phyloP scores from a whole-genome alignment of 2,113 vertebrate species.

The Recurvirostra avosetta region DNA sequence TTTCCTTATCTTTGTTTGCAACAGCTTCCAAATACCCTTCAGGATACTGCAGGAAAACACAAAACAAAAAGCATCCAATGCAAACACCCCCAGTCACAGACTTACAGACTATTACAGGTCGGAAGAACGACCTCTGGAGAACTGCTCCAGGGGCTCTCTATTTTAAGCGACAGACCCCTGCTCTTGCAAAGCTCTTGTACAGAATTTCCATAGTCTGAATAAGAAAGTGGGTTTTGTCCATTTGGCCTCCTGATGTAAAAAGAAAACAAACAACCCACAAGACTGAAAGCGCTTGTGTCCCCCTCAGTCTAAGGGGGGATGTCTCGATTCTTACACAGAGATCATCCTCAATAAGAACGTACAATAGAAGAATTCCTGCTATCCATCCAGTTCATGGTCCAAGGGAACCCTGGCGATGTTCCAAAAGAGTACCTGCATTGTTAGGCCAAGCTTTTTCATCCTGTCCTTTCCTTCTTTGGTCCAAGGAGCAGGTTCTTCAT shows the following conservation, averaged over 20 bases:
- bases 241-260: not conserved
- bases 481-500: constrained; percentile 93
- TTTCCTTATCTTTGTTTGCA: constrained; percentile 87
- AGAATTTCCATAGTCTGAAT: too few relatives aligned
- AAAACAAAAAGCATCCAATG: not conserved
- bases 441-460: constrained; percentile 89
- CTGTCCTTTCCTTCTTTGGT: constrained; percentile 93
- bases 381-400: not conserved
- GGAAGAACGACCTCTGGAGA: not conserved
- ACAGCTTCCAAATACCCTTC: constrained; percentile 91
- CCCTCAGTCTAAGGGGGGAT: rapidly evolving
- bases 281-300: not conserved
- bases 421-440: constrained; percentile 83
- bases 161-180: not conserved
- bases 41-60: constrained; percentile 82
- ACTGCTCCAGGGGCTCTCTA: not conserved
- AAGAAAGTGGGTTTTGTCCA: not conserved
- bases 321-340: not conserved
- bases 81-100: not conserved
- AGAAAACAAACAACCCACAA: not conserved
- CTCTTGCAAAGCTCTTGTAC: not conserved
- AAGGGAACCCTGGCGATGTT: not conserved
- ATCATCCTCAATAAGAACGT: rapidly evolving
- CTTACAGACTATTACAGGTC: not conserved
- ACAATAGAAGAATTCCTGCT: not conserved